Conservation (phyloP, 1,140 invertebrate genomes). For the Macrostomum lignano region DNA sequence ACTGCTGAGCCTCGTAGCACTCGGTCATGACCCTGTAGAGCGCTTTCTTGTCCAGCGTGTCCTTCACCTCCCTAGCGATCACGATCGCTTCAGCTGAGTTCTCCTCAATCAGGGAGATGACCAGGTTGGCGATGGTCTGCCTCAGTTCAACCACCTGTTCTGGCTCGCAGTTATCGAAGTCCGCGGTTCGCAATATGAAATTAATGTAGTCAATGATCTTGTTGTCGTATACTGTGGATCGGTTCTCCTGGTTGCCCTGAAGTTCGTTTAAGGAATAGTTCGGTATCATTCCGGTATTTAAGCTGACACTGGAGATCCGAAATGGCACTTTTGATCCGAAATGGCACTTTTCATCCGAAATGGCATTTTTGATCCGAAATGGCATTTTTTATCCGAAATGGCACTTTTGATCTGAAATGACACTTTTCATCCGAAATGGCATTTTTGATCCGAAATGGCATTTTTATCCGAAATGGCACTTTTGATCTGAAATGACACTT, state of each 20-base stretch:
- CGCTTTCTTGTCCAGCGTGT: conserved; percentile 24
- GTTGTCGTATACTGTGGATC: conserved; percentile 20
- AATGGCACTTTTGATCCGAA: no score
- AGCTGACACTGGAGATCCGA: no score
- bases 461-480: no score
- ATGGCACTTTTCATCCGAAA: no score
- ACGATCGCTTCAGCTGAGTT: conserved; percentile 9
- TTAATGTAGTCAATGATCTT: conserved; percentile 24
- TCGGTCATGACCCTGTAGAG: conserved; percentile 17
- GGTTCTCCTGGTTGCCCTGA: conserved; percentile 20
- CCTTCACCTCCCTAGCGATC: conserved; percentile 18
- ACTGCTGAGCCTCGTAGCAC: conserved; percentile 20
- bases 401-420: no score
- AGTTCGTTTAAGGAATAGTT: background rate
- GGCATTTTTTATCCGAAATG: no score
- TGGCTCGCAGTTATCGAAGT: conserved; percentile 15
- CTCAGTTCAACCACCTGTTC: conserved; percentile 19
- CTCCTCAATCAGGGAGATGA: conserved; percentile 19
- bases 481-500: no score
- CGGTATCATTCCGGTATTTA: background rate
- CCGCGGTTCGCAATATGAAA: conserved; percentile 16
- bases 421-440: no score
- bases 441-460: no score
- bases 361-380: no score
- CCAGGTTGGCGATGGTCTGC: conserved; percentile 16